A percentile compares a stretch with the other conserved stretches of the same genome.
Evolutionary conservation across 2,797 vertebrate genomes (phyloP).

Genomic region (Arnoldichthys spilopterus): DNA sequence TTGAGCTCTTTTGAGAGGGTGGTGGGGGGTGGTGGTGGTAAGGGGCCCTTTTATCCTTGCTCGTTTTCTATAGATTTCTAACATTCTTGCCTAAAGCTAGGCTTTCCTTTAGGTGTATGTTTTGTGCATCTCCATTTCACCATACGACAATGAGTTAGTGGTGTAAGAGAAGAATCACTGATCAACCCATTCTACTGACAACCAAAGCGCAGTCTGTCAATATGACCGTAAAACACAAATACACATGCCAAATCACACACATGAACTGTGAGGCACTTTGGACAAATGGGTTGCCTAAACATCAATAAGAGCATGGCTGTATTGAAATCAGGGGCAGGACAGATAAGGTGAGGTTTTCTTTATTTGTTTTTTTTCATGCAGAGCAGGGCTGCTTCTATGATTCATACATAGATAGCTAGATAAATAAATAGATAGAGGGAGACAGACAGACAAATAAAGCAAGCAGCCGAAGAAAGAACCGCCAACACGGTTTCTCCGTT

Average conservation of each 20-base stretch:
- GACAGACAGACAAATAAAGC: too few species aligned
- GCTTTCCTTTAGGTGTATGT: constrained; percentile 30
- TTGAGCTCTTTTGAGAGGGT: constrained; percentile 11
- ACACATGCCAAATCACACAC: not conserved
- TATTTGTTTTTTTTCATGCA: too few species aligned
- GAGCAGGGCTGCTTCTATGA: too few species aligned
- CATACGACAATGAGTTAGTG: not conserved
- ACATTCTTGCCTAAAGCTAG: constrained; percentile 39
- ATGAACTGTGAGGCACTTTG: too few species aligned
- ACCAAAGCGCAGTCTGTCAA: not conserved
- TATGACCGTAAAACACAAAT: not conserved
- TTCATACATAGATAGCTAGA: too few species aligned
- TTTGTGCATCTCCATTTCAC: constrained; percentile 7
- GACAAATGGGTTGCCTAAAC: too few species aligned
- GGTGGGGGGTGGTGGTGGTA: constrained; percentile 13
- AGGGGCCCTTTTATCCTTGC: constrained; percentile 6
- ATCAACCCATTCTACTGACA: not conserved
- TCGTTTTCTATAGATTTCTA: constrained; percentile 30
- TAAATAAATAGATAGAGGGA: too few species aligned
- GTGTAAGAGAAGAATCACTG: not conserved
- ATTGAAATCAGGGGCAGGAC: too few species aligned
- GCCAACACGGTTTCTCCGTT: too few species aligned
- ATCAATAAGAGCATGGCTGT: too few species aligned
- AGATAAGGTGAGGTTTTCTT: too few species aligned
- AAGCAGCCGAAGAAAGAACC: too few species aligned